phyloP scores from a whole-genome alignment of 2,113 vertebrate species.

The Oreochromis aureus region DNA sequence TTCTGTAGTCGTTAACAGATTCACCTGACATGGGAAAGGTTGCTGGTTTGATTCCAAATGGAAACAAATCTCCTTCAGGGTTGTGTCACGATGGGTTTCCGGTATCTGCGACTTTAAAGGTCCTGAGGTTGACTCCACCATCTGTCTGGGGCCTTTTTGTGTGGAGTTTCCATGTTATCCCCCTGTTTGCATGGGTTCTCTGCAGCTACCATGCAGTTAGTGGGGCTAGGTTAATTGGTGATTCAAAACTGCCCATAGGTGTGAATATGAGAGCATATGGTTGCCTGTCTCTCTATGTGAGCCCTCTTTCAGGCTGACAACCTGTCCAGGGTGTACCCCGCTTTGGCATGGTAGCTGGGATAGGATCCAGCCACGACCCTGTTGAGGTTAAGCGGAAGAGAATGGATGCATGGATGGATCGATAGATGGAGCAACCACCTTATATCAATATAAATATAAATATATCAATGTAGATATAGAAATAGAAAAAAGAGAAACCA shows the following conservation, averaged over 20 bases:
- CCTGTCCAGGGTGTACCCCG: neutral
- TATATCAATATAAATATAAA: neutral
- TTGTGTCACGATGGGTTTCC: neutral
- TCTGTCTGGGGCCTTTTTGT: neutral
- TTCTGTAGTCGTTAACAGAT: neutral
- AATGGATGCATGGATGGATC: neutral
- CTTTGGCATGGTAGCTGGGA: neutral
- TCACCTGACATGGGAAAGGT: neutral
- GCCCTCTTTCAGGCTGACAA: neutral
- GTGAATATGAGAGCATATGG: neutral
- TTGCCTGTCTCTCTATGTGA: neutral
- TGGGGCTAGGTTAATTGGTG: neutral
- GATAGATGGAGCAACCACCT: neutral
- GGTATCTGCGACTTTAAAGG: neutral
- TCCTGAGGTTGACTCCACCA: neutral
- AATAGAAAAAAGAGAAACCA: neutral
- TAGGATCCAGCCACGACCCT: neutral
- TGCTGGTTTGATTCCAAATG: neutral
- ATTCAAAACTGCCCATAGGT: neutral
- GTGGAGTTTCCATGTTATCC: neutral
- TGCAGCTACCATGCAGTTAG: neutral
- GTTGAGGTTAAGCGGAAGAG: neutral
- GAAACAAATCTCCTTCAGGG: neutral
- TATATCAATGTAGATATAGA: neutral
- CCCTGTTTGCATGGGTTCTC: neutral